phyloP scores from a whole-genome alignment of 2,113 vertebrate species.

The Brachyhypopomus gauderio region DNA sequence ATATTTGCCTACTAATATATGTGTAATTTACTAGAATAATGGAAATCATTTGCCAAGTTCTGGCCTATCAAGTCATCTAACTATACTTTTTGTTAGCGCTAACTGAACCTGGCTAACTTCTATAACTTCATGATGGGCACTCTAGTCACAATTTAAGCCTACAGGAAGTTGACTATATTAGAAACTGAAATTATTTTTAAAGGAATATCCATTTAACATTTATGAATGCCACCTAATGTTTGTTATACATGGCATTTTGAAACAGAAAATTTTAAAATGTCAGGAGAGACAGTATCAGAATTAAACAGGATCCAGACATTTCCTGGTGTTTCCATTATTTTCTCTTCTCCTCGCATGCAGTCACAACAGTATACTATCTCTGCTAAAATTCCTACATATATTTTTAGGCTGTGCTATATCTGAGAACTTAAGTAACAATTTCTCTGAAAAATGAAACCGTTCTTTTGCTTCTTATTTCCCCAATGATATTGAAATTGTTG shows the following conservation, averaged over 20 bases:
- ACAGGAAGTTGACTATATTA: not conserved
- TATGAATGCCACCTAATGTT: too few species aligned
- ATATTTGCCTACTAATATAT: too few species aligned
- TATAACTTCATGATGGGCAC: not conserved
- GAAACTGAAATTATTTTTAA: not conserved
- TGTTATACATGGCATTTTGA: too few species aligned
- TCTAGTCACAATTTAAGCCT: not conserved
- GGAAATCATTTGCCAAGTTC: too few species aligned
- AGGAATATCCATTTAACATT: not conserved
- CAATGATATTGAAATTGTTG: not conserved
- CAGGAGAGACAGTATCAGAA: too few species aligned
- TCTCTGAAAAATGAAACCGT: not conserved
- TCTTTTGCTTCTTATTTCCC: not conserved
- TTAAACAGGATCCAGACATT: not conserved
- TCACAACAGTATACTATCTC: not conserved
- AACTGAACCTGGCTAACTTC: slow-evolving; percentile 18
- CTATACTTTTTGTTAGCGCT: not conserved
- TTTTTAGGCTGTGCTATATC: not conserved
- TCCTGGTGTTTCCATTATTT: not conserved
- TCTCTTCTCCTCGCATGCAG: not conserved
- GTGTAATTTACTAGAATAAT: not conserved
- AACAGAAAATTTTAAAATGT: too few species aligned
- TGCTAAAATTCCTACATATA: not conserved
- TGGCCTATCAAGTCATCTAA: not conserved
- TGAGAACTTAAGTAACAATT: not conserved